Percentiles rank a stretch among this genome's conserved stretches.
Conservation (phyloP, 2,888 invertebrate species). For the Scelioninae gen. 1 region DNA sequence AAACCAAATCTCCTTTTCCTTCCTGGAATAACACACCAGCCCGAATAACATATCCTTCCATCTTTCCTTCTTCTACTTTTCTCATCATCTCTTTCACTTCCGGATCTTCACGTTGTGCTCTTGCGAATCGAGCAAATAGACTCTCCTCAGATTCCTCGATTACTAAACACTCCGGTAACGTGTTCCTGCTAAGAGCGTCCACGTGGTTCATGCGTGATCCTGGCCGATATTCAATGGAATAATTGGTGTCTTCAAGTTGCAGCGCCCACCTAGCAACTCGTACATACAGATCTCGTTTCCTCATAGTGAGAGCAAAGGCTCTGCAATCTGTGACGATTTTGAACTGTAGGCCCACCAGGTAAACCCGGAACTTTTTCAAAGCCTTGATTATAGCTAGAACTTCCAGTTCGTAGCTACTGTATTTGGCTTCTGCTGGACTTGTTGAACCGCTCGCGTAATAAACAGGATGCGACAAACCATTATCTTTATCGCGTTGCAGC, state of each 20-base stretch:
- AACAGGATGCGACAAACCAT: constrained; percentile 69
- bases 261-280: constrained; percentile 71
- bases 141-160: constrained; percentile 13
- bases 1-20: constrained; percentile 16
- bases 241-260: constrained; percentile 52
- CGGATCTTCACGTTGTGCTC: constrained; percentile 44
- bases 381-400: constrained; percentile 73
- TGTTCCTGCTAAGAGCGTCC: constrained; percentile 69
- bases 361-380: constrained; percentile 72
- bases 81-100: not conserved
- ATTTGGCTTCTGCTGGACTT: constrained; percentile 67
- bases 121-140: constrained; percentile 22
- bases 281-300: not conserved
- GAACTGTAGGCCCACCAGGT: constrained; percentile 58
- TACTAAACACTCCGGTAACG: constrained; percentile 18
- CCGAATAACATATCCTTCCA: not conserved
- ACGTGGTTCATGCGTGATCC: constrained; percentile 61
- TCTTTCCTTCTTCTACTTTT: not conserved
- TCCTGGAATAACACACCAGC: constrained; percentile 22
- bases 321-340: constrained; percentile 68
- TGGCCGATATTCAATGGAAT: constrained; percentile 49
- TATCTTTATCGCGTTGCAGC: constrained; percentile 69
- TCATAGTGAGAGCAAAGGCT: constrained; percentile 1
- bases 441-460: constrained; percentile 73
- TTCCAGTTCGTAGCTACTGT: constrained; percentile 75